A percentile compares a stretch with the other conserved stretches of the same genome.
Evolutionary conservation across 2,113 vertebrate genomes (phyloP).

Genomic region (Psilopsiagon aurifrons): DNA sequence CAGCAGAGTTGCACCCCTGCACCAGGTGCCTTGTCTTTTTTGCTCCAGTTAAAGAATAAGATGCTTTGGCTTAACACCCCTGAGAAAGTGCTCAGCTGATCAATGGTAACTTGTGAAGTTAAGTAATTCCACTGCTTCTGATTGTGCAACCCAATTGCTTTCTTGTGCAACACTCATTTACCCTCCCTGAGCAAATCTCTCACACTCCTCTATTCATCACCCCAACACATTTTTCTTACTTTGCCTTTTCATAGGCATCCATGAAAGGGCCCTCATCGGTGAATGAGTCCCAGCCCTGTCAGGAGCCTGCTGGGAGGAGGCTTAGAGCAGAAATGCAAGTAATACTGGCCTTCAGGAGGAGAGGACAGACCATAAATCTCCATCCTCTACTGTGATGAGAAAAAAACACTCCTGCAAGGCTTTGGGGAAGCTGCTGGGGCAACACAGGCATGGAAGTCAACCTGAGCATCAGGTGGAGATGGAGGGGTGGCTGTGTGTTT

Average conservation of each 20-base stretch:
- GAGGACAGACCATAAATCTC: background rate
- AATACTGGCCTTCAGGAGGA: background rate
- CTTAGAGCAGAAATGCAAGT: background rate
- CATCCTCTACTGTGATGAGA: background rate
- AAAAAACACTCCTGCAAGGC: background rate
- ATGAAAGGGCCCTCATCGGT: background rate
- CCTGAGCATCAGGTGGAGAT: background rate
- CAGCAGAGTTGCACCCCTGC: background rate
- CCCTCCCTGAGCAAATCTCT: accelerated
- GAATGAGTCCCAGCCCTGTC: accelerated
- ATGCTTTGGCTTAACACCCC: background rate
- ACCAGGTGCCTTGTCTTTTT: background rate
- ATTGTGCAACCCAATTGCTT: background rate
- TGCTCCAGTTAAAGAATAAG: background rate
- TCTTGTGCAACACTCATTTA: background rate
- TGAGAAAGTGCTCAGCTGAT: conserved; percentile 15
- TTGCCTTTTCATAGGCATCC: background rate
- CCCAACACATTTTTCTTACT: background rate
- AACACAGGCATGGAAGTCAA: background rate
- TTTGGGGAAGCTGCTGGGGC: background rate
- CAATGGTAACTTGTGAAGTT: background rate
- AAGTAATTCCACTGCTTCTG: background rate
- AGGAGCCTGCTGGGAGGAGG: background rate
- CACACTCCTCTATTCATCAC: background rate
- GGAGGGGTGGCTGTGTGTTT: background rate